phyloP scores from a whole-genome alignment of 2,888 invertebrate species.

The Aspidiotus rigidus region DNA sequence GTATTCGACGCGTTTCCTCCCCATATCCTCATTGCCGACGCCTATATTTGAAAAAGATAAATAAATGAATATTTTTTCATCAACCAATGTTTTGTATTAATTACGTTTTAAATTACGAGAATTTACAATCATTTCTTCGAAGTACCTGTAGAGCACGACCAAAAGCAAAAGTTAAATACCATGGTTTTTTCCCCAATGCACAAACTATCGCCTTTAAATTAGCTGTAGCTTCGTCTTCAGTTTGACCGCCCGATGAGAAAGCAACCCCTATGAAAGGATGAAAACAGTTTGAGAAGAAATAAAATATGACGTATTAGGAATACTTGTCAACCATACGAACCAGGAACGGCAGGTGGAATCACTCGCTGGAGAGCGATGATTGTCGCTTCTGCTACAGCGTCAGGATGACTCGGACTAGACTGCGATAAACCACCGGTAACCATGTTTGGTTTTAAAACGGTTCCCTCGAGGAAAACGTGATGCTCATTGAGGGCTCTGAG shows the following conservation, averaged over 20 bases:
- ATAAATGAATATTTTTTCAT: not conserved
- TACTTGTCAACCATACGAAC: constrained; percentile 44
- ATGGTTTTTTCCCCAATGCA: constrained; percentile 71
- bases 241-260: constrained; percentile 97
- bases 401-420: constrained; percentile 63
- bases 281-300: not conserved
- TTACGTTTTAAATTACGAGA: not conserved
- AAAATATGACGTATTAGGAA: not conserved
- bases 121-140: not conserved
- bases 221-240: constrained; percentile 92
- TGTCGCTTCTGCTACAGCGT: constrained; percentile 83
- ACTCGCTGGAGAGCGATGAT: constrained; percentile 85
- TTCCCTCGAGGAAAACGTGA: constrained; percentile 94
- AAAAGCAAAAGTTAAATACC: constrained; percentile 97
- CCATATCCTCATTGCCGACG: constrained; percentile 92
- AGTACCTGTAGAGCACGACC: constrained; percentile 76
- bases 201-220: constrained; percentile 95
- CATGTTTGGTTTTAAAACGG: constrained; percentile 98
- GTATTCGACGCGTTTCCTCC: constrained; percentile 83
- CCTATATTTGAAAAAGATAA: constrained; percentile 48
- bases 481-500: constrained; percentile 96
- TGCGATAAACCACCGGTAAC: constrained; percentile 83
- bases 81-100: not conserved
- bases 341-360: constrained; percentile 91
- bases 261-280: constrained; percentile 60